A percentile compares a stretch with the other conserved stretches of the same genome.
phyloP scores from a whole-genome alignment of 1,140 invertebrate genomes.

The Sinonovacula constricta region DNA sequence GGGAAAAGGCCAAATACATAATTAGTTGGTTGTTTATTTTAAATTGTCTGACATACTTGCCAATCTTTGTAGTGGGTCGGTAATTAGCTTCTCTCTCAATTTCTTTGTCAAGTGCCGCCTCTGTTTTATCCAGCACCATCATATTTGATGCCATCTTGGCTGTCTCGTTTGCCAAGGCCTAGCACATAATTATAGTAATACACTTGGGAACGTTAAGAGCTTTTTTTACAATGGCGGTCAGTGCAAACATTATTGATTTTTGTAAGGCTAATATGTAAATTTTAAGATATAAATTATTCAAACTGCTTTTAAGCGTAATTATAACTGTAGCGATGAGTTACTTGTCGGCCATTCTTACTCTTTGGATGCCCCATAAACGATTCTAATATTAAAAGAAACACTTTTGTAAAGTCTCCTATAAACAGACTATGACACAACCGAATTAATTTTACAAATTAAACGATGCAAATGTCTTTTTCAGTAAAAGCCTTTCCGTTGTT shows the following conservation, averaged over 20 bases:
- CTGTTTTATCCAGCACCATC: constrained; percentile 58
- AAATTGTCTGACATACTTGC: constrained; percentile 54
- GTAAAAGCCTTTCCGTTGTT: no score
- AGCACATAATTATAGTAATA: constrained; percentile 10
- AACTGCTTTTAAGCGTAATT: neutral
- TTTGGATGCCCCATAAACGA: no score
- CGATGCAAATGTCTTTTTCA: no score
- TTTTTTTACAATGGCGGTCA: neutral
- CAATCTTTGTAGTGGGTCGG: constrained; percentile 51
- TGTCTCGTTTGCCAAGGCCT: constrained; percentile 63
- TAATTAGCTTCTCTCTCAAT: constrained; percentile 52
- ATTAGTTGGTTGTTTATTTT: neutral
- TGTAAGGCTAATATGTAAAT: neutral
- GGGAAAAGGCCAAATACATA: no score
- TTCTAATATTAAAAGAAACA: no score
- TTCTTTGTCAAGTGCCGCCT: constrained; percentile 61
- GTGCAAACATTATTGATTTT: neutral
- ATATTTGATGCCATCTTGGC: constrained; percentile 60
- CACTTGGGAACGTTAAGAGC: neutral
- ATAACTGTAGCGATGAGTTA: neutral
- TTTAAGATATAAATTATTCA: neutral
- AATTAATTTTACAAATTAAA: no score
- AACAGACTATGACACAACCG: no score
- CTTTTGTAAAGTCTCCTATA: no score
- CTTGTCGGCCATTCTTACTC: neutral